Conservation (phyloP, 2,113 vertebrate genomes). For the Stomatorhinus ivindoensis region DNA sequence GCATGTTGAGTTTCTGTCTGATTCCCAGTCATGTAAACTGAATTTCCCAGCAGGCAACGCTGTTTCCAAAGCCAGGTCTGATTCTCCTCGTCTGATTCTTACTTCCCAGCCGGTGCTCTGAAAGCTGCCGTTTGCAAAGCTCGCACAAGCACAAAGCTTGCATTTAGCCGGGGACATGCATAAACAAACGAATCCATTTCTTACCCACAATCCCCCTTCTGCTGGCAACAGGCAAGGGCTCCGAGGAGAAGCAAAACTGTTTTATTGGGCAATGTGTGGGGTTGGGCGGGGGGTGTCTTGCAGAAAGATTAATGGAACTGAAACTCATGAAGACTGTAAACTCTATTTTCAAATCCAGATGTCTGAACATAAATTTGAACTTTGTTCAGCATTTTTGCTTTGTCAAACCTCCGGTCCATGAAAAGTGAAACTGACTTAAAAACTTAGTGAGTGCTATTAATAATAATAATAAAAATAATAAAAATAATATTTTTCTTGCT, state of each 20-base stretch:
- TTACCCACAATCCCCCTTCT: neutral
- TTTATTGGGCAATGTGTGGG: neutral
- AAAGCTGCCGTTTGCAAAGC: neutral
- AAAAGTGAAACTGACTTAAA: constrained; percentile 15
- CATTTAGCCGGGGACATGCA: neutral
- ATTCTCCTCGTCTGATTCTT: neutral
- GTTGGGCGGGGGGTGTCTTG: neutral
- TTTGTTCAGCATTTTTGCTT: constrained; percentile 10
- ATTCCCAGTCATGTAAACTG: neutral
- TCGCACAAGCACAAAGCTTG: neutral
- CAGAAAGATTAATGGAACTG: neutral
- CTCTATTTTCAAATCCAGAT: neutral
- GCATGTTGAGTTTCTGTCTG: neutral
- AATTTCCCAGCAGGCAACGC: neutral
- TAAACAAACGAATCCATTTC: neutral
- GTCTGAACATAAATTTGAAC: neutral
- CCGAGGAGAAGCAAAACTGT: neutral
- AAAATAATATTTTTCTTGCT: too few species aligned
- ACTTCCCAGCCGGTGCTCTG: neutral
- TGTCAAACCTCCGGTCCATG: neutral
- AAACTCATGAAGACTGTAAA: neutral
- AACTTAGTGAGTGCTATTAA: too few species aligned
- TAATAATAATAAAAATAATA: too few species aligned
- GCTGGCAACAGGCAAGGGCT: neutral
- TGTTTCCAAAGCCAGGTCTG: neutral